Evolutionary conservation across 2,113 vertebrate genomes (phyloP).

Genomic region (Atlantisia rogersi): DNA sequence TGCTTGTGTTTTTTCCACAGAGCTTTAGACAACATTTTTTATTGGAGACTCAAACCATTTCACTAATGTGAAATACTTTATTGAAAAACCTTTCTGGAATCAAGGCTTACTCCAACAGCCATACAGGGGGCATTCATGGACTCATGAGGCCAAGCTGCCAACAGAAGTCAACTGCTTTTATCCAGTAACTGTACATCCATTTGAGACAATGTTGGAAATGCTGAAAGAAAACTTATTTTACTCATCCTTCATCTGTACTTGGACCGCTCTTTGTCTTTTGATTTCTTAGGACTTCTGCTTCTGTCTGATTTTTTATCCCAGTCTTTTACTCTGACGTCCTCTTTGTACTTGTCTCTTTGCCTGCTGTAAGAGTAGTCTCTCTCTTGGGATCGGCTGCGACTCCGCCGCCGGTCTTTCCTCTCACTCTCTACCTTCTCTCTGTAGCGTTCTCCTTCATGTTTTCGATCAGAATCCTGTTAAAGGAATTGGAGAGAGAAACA

Average conservation of each 20-base stretch:
- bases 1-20: not conserved
- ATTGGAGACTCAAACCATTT: not conserved
- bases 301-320: conserved; percentile 78
- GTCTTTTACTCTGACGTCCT: conserved; percentile 64
- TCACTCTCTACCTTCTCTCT: conserved; percentile 78
- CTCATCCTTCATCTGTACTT: conserved; percentile 76
- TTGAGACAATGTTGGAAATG: not conserved
- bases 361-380: conserved; percentile 73
- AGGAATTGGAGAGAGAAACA: not conserved
- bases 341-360: conserved; percentile 56
- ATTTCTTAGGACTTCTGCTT: conserved; percentile 85
- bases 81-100: not conserved
- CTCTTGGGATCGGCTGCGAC: conserved; percentile 79
- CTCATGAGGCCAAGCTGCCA: not conserved
- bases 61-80: not conserved
- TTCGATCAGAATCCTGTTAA: conserved; percentile 71
- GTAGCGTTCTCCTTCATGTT: conserved; percentile 67
- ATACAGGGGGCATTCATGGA: not conserved
- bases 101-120: not conserved
- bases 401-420: conserved; percentile 76
- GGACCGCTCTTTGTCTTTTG: conserved; percentile 86
- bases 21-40: not conserved
- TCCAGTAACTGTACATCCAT: not conserved
- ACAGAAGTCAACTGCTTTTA: not conserved
- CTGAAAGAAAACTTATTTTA: not conserved